Conservation (phyloP, 2,113 vertebrate genomes). For the Amblyornis subalaris region DNA sequence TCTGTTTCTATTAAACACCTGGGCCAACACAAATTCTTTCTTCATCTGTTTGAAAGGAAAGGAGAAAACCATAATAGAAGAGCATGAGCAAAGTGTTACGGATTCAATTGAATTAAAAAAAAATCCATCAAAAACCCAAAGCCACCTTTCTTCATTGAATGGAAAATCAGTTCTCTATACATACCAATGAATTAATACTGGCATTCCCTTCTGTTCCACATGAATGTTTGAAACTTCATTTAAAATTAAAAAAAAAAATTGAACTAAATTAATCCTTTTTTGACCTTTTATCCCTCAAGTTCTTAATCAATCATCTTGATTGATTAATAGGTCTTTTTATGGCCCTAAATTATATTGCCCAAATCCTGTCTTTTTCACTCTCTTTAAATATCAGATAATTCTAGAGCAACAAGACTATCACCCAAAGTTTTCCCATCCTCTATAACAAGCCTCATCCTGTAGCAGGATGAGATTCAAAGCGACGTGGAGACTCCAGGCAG, state of each 20-base stretch:
- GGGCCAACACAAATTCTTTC: not conserved
- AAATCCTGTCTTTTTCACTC: not conserved
- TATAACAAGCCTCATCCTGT: not conserved
- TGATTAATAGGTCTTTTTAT: slow-evolving; percentile 28
- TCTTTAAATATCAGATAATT: not conserved
- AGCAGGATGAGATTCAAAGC: too few species aligned
- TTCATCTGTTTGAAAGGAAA: not conserved
- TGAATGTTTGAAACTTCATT: not conserved
- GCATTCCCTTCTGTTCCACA: not conserved
- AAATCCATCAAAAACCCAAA: not conserved
- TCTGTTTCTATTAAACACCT: not conserved
- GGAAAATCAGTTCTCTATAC: not conserved
- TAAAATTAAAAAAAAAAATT: not conserved
- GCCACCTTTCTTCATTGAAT: rapidly evolving
- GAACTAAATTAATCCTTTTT: not conserved
- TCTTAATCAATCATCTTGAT: not conserved
- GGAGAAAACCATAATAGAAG: not conserved
- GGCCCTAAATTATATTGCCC: not conserved
- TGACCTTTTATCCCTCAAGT: not conserved
- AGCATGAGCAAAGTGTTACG: not conserved
- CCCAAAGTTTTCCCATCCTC: not conserved
- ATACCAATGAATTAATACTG: not conserved
- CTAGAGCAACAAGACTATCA: not conserved
- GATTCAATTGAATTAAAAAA: not conserved
- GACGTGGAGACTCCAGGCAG: too few species aligned